Conservation (phyloP, 2,888 invertebrate species). For the Gymnoscelis rufifasciata region DNA sequence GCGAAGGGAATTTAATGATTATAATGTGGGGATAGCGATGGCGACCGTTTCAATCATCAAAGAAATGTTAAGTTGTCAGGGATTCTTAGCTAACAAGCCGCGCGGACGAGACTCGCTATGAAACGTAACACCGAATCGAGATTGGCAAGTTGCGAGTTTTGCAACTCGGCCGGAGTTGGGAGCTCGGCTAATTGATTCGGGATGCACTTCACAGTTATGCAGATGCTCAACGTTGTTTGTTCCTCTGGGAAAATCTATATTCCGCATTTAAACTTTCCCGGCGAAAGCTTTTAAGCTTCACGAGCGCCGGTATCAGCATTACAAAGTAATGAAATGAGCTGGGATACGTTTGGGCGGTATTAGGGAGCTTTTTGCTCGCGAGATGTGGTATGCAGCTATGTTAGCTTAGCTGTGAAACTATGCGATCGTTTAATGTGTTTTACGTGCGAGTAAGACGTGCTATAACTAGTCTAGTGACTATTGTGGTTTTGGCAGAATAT, state of each 20-base stretch:
- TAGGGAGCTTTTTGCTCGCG: no score
- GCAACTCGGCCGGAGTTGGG: slow-evolving; percentile 46
- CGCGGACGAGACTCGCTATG: slow-evolving; percentile 27
- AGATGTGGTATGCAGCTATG: no score
- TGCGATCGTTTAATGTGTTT: no score
- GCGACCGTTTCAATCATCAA: slow-evolving; percentile 8
- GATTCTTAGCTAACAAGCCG: not conserved
- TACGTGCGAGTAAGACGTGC: no score
- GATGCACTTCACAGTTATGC: slow-evolving; percentile 45
- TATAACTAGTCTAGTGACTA: no score
- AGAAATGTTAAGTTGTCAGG: slow-evolving; percentile 3
- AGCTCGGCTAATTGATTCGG: slow-evolving; percentile 44
- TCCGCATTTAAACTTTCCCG: slow-evolving; percentile 23
- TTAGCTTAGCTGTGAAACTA: no score
- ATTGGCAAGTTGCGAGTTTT: slow-evolving; percentile 49
- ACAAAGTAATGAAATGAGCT: slow-evolving; percentile 7
- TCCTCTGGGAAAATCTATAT: slow-evolving; percentile 28
- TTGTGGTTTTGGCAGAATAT: no score
- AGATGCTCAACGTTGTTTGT: slow-evolving; percentile 42
- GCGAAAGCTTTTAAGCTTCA: slow-evolving; percentile 23
- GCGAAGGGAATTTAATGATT: slow-evolving; percentile 15
- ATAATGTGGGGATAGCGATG: not conserved
- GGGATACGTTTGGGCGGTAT: slow-evolving; percentile 2
- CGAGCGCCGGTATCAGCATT: slow-evolving; percentile 4
- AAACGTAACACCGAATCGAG: slow-evolving; percentile 40